These are phyloP conservation scores for Gadus macrocephalus DNA, from an alignment of 2,113 vertebrate species.

Conservation along the genomic window DNA sequence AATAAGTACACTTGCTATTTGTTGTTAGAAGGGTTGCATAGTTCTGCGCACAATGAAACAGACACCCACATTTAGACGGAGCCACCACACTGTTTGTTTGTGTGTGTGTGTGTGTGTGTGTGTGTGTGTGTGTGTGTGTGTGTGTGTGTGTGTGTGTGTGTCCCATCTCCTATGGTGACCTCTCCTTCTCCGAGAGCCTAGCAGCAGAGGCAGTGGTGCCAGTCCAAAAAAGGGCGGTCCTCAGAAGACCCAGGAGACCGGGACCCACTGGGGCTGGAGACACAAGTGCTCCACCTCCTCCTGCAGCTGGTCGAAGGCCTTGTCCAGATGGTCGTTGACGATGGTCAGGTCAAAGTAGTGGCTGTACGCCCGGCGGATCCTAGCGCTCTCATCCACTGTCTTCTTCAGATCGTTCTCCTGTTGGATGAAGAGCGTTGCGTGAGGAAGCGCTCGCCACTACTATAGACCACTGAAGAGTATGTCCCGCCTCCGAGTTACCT, in stretches of 20 bases:
- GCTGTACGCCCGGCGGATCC: slow-evolving; percentile 91
- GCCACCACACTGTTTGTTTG: not conserved
- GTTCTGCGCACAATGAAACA: slow-evolving; percentile 58
- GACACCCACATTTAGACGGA: slow-evolving; percentile 35
- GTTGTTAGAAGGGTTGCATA: slow-evolving; percentile 80
- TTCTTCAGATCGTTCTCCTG: slow-evolving; percentile 97
- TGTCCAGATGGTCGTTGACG: slow-evolving; percentile 95
- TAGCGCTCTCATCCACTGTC: slow-evolving; percentile 94
- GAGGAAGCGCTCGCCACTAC: not conserved
- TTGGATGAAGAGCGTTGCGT: not conserved
- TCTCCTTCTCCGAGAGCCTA: slow-evolving; percentile 26
- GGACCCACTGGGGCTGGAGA: slow-evolving; percentile 92
- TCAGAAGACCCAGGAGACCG: slow-evolving; percentile 98
- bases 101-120: not conserved
- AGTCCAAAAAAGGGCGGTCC: slow-evolving; percentile 13
- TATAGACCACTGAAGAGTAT: too few relatives aligned
- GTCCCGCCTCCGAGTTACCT: too few relatives aligned
- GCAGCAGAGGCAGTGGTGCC: slow-evolving; percentile 21
- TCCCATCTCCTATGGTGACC: slow-evolving; percentile 23
- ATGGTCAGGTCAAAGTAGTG: slow-evolving; percentile 98
- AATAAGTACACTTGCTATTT: slow-evolving; percentile 91
- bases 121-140: not conserved
- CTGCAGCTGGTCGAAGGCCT: slow-evolving; percentile 94
- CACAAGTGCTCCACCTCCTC: slow-evolving; percentile 82
- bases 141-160: not conserved